Evolutionary conservation across 1,140 invertebrate species (phyloP).

Genomic region (Proctacanthus coquilletti): DNA sequence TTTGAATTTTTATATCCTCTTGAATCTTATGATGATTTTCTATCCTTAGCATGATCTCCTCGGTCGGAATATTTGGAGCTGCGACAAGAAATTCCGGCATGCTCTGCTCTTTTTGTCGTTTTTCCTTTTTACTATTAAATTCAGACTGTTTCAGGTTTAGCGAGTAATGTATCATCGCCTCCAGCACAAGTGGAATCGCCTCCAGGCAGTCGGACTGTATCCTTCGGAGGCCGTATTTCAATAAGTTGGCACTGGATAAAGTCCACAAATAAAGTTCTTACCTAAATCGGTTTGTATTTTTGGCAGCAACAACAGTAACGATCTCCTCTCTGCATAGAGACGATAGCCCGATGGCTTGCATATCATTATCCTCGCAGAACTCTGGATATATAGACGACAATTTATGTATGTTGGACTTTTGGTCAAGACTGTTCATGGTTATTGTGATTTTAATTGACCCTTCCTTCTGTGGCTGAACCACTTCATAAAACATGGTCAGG

Average conservation of each 20-base stretch:
- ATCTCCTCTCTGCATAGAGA: slow-evolving; percentile 18
- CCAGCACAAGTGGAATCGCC: slow-evolving; percentile 20
- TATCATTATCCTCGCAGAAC: slow-evolving; percentile 16
- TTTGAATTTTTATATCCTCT: slow-evolving; percentile 21
- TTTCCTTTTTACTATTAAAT: slow-evolving; percentile 8
- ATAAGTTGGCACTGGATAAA: too few species aligned
- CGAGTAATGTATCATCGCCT: slow-evolving; percentile 9
- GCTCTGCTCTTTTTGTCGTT: slow-evolving; percentile 13
- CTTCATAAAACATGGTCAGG: slow-evolving; percentile 21
- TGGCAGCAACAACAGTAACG: slow-evolving; percentile 22
- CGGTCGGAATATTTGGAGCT: slow-evolving; percentile 17
- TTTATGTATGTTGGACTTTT: slow-evolving; percentile 15
- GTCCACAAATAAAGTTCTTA: slow-evolving; percentile 2
- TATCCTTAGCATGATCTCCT: slow-evolving; percentile 18
- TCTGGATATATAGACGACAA: slow-evolving; percentile 19
- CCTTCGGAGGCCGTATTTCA: slow-evolving; percentile 8
- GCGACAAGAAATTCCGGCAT: slow-evolving; percentile 11
- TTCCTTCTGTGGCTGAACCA: slow-evolving; percentile 19
- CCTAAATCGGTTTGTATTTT: slow-evolving; percentile 25
- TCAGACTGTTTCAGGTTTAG: background rate
- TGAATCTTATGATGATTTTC: slow-evolving; percentile 24
- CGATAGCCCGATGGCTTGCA: slow-evolving; percentile 19
- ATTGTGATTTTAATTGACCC: slow-evolving; percentile 24
- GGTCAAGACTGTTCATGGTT: slow-evolving; percentile 17
- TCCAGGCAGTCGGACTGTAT: slow-evolving; percentile 25